Conservation (phyloP, 2,113 vertebrate species). For the Ailuropoda melanoleuca region DNA sequence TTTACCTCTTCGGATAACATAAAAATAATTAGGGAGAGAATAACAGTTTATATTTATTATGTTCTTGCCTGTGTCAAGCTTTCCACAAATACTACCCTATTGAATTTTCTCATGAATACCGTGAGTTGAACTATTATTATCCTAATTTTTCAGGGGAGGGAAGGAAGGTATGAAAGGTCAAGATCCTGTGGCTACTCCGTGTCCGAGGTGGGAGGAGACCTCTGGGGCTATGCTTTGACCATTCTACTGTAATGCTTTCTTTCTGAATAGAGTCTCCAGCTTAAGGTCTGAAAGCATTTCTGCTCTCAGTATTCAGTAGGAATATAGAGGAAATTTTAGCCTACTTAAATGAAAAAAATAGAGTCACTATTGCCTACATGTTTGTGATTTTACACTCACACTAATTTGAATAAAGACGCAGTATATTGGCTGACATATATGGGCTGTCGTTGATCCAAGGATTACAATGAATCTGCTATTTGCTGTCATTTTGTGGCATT, state of each 20-base stretch:
- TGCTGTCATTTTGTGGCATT: neutral
- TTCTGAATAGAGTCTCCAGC: neutral
- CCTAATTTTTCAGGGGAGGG: neutral
- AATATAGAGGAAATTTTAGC: neutral
- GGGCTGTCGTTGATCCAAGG: neutral
- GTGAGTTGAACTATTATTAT: neutral
- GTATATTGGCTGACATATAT: neutral
- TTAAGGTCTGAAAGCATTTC: neutral
- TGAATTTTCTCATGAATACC: neutral
- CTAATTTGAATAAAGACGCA: conserved; percentile 14
- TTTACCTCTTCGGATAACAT: neutral
- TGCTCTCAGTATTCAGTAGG: neutral
- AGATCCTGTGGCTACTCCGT: neutral
- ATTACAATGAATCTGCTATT: neutral
- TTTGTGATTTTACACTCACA: neutral
- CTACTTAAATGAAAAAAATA: neutral
- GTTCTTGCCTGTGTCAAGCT: neutral
- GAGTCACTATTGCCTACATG: neutral
- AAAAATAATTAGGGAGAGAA: neutral
- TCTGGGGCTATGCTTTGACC: neutral
- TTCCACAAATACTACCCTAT: neutral
- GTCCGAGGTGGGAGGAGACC: neutral
- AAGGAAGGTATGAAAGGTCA: neutral
- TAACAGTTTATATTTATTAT: neutral
- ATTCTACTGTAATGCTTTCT: neutral